These are phyloP conservation scores for Oscheius myriophilus DNA, from an alignment of 2,888 invertebrate genomes.

Conservation along the genomic window DNA sequence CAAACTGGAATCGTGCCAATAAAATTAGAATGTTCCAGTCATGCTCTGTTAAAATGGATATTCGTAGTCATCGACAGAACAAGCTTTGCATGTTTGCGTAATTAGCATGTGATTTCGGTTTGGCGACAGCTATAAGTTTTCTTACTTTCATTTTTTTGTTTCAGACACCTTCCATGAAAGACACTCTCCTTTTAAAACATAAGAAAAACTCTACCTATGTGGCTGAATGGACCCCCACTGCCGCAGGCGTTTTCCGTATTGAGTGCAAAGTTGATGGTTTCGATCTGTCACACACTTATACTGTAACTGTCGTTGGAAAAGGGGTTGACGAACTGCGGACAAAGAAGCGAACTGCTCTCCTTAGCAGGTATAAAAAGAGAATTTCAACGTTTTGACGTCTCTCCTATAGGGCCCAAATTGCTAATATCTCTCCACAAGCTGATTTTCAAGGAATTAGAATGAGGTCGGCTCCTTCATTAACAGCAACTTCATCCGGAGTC, in stretches of 20 bases:
- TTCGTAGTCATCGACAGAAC: too few species aligned
- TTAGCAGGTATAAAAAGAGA: conserved; percentile 13
- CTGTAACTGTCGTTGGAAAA: conserved; percentile 48
- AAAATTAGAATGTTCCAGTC: too few species aligned
- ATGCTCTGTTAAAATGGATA: too few species aligned
- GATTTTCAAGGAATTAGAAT: conserved; percentile 78
- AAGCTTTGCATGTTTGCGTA: too few species aligned
- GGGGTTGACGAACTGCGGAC: conserved; percentile 8
- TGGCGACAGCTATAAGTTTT: background rate
- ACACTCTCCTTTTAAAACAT: conserved; percentile 76
- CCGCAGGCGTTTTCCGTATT: conserved; percentile 88
- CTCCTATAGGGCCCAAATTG: conserved; percentile 43
- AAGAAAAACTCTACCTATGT: conserved; percentile 80
- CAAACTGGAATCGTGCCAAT: too few species aligned
- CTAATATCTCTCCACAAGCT: conserved; percentile 39
- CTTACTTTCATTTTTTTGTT: background rate
- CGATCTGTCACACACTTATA: conserved; percentile 70
- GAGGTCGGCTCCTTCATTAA: conserved; percentile 75
- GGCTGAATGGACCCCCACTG: conserved; percentile 90
- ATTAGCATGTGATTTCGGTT: too few species aligned
- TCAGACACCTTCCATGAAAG: conserved; percentile 59
- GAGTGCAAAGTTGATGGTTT: conserved; percentile 78
- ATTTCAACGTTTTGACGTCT: background rate
- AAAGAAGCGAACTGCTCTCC: conserved; percentile 21
- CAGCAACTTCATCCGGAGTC: conserved; percentile 44